Evolutionary conservation across 2,888 invertebrate genomes (phyloP).

Genomic region (Trypoxylon attenuatum): DNA sequence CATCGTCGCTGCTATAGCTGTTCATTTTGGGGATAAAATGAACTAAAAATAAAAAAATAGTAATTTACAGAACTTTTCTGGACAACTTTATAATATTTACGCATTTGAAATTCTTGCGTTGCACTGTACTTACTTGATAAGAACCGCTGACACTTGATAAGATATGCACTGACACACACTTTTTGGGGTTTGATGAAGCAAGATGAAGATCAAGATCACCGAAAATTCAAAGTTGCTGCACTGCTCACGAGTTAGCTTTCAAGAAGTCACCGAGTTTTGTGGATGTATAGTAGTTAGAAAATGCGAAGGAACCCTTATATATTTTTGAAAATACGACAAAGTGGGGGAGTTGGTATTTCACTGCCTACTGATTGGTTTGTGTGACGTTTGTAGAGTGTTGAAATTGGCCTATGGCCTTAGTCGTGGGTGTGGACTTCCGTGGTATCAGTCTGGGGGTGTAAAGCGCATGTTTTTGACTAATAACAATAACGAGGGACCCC

Average conservation of each 20-base stretch:
- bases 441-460: conserved; percentile 8
- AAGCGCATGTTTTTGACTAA: conserved; percentile 10
- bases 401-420: conserved; percentile 6
- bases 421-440: conserved; percentile 6
- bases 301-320: conserved; percentile 12
- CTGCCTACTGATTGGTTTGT: conserved; percentile 7
- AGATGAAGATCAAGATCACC: conserved; percentile 15
- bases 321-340: conserved; percentile 5
- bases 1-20: conserved; percentile 12
- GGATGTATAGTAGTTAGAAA: conserved; percentile 12
- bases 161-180: conserved; percentile 15
- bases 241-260: conserved; percentile 12
- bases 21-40: conserved; percentile 17
- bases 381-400: conserved; percentile 5
- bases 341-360: conserved; percentile 5
- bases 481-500: conserved; percentile 13
- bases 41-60: conserved; percentile 20
- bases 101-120: conserved; percentile 15
- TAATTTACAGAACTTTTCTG: conserved; percentile 15
- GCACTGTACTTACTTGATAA: conserved; percentile 20
- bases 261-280: conserved; percentile 12
- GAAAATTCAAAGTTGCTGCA: conserved; percentile 16
- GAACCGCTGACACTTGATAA: conserved; percentile 14
- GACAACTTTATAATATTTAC: conserved; percentile 18
- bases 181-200: conserved; percentile 13